Evolutionary conservation across 2,888 invertebrate genomes (phyloP), one percentile per base, ranked within the genome.

Genomic region (Eubasilissa splendida): DNA sequence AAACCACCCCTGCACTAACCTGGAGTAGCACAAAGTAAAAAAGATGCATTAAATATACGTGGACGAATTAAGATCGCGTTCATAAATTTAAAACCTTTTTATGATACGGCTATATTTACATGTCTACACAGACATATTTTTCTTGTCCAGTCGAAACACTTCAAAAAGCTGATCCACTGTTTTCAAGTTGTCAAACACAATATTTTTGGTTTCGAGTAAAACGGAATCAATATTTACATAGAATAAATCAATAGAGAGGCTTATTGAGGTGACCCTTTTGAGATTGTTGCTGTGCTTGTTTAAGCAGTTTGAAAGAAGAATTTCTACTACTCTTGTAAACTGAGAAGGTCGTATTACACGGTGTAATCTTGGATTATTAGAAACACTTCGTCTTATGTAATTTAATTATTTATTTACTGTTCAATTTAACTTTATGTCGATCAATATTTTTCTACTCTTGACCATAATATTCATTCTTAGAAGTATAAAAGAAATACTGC

Each of bases 311-410:
- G 12, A 14, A 9, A 50, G 12, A 33, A 63, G 42, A 11, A 12
- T 63, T 12, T 11, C 31, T 8, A 68, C 50, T 68, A 10, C 66
- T 9, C 8, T 66, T 4, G 10, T n/a, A 52, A 68, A 68, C 10
- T 52, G 68, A 68, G 68, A 9, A 68, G 68, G 68, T 68, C 68
- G 14, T n/a, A 68, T 68, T 68, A 68, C 68, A 68, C 9, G 42
- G 58, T 68, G 52, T 68, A 68, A 68, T 68, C 68, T 68, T 52
- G 50, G 12, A 68, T 68, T 68, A 14, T 68, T 68, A 3, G 50
- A 42, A 68, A 68, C 50, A 68, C 50, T 52, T n/a, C 42, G 22
- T 12, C 14, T 42, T 10, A n/a, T 52, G 52, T n/a, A 42, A 52
- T 66, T 66, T 66, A 68, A 52, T n/a, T 42, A 68, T 68, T 68